Evolutionary conservation across 2,888 invertebrate genomes (phyloP), one percentile per base, ranked within the genome.

Genomic region (Monochamus alternatus): DNA sequence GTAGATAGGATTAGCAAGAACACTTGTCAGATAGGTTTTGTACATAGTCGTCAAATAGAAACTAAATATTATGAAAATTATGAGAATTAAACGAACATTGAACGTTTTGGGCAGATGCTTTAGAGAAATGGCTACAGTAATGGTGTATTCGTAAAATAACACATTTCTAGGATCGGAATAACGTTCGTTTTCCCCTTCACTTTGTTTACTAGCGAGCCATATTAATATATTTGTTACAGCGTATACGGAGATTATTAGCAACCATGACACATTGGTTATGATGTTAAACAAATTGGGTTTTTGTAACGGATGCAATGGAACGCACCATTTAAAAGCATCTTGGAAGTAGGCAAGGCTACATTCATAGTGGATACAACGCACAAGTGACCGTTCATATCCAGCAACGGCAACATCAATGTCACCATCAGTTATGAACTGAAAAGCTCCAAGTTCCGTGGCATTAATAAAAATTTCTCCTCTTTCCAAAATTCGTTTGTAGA

Each of bases 391-490:
- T 7, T n/a, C n/a, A 8, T 55, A 55, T 14, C 55, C 55, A 55
- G n/a, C 55, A 8, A 55, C n/a, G n/a, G 5, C 4, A 55, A 55
- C 14, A 14, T 55, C 55, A 3, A 55, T 55, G 3, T 1, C n/a
- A 7, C 55, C 14, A 22, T 55, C n/a, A 22, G 14, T 55, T 7
- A 55, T 22, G 4, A 5, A n/a, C 14, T 55, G n/a, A 4, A 55
- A 55, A 14, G 14, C 14, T 7, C 55, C 55, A 2, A n/a, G n/a
- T 22, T n/a, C 55, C 22, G 55, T 55, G 14, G 3, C 10, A 7
- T 55, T 55, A 14, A 55, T n/a, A 14, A n/a, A 55, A 7, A 55
- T 12, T 22, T 55, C 55, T n/a, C 55, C 55, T 55, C 55, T 55
- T 7, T 12, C 12, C 0, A 55, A 55, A 55, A n/a, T n/a, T 14